Conservation (phyloP, 2,797 vertebrate species). For the Phrynocephalus forsythii region DNA sequence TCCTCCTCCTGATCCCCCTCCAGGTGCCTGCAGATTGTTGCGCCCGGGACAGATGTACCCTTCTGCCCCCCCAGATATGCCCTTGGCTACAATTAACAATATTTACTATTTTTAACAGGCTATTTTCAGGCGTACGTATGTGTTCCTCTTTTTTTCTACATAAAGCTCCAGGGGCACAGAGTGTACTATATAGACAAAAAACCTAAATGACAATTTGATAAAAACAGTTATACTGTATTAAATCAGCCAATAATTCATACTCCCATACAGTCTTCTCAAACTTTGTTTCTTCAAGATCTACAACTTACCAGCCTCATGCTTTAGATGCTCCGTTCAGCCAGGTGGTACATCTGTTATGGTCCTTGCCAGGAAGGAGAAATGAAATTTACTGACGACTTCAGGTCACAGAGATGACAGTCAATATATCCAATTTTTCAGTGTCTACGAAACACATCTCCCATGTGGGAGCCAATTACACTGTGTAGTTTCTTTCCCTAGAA, state of each 20-base stretch:
- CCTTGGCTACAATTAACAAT: too few species aligned
- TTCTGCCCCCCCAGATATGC: too few species aligned
- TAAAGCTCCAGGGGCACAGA: neutral
- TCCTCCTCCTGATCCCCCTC: too few species aligned
- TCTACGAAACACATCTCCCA: neutral
- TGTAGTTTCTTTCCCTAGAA: neutral
- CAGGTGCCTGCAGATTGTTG: too few species aligned
- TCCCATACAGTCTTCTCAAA: neutral
- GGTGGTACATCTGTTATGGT: neutral
- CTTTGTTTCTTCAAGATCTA: neutral
- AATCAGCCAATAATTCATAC: neutral
- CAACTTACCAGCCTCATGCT: conserved; percentile 21
- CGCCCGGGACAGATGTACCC: too few species aligned
- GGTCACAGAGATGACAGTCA: neutral
- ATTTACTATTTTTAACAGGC: neutral
- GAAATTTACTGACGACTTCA: conserved; percentile 4
- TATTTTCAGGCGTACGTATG: neutral
- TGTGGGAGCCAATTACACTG: neutral
- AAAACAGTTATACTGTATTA: neutral
- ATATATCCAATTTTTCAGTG: conserved; percentile 18
- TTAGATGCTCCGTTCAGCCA: neutral
- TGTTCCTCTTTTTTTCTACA: neutral
- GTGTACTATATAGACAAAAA: neutral
- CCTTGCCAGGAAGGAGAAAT: neutral
- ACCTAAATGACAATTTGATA: neutral